Percentiles rank a stretch among this genome's conserved stretches.
These are phyloP conservation scores for Arrhopalites spinosus DNA, from an alignment of 2,888 invertebrate genomes.

Conservation along the genomic window DNA sequence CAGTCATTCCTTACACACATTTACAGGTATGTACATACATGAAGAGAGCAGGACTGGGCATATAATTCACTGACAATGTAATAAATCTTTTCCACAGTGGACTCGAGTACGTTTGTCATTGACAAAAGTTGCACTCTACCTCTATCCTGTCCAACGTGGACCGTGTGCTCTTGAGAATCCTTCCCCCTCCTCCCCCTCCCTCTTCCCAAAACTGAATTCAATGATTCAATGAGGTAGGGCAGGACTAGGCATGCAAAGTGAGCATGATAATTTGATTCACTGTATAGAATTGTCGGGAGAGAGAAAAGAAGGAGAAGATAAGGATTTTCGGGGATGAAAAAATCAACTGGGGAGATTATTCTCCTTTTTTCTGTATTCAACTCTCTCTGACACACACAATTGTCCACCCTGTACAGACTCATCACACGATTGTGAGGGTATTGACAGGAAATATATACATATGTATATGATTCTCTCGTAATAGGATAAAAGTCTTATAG, in stretches of 20 bases:
- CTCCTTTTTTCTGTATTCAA: not conserved
- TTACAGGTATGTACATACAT: no score
- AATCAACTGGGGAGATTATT: not conserved
- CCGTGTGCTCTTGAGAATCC: no score
- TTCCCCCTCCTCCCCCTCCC: no score
- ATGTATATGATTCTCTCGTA: no score
- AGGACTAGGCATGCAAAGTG: not conserved
- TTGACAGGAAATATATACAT: not conserved
- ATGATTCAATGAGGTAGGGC: slow-evolving; percentile 15
- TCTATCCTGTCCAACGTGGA: not conserved
- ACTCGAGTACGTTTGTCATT: not conserved
- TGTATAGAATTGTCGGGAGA: not conserved
- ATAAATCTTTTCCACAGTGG: no score
- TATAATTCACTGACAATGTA: no score
- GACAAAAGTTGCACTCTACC: not conserved
- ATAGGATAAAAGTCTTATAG: no score
- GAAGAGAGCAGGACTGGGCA: no score
- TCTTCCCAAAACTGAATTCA: no score
- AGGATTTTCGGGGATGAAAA: slow-evolving; percentile 20
- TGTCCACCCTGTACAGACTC: not conserved
- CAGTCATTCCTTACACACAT: no score
- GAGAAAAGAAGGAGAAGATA: slow-evolving; percentile 1
- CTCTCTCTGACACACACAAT: no score
- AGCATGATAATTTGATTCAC: slow-evolving; percentile 21
- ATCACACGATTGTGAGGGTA: not conserved